Conservation (phyloP, 2,113 vertebrate species). For the Otus sunia region DNA sequence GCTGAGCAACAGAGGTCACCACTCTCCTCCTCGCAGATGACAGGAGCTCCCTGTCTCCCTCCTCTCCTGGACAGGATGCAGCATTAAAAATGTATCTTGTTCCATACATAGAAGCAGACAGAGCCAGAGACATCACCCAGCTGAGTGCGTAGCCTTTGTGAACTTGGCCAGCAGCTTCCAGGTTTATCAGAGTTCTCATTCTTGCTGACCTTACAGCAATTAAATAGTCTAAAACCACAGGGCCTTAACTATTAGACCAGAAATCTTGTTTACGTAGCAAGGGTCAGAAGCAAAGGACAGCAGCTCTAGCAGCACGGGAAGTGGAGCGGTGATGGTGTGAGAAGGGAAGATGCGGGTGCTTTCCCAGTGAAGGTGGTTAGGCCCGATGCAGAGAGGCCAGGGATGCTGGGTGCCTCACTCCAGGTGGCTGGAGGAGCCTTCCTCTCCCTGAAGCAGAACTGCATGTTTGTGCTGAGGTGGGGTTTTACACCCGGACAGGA, state of each 20-base stretch:
- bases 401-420: neutral
- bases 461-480: neutral
- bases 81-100: neutral
- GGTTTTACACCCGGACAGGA: neutral
- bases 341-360: neutral
- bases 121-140: neutral
- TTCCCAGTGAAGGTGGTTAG: neutral
- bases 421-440: neutral
- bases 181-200: neutral
- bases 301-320: neutral
- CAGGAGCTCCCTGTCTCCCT: neutral
- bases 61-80: neutral
- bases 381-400: neutral
- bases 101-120: neutral
- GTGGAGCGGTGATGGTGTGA: neutral
- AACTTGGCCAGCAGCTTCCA: neutral
- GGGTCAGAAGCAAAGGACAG: neutral
- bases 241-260: neutral
- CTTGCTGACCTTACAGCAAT: neutral
- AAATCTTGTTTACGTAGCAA: neutral
- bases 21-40: neutral
- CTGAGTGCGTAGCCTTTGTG: neutral
- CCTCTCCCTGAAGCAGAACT: neutral
- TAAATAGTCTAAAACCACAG: neutral
- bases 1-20: fast-evolving